Conservation (phyloP, 2,113 vertebrate species). For the Struthio camelus region DNA sequence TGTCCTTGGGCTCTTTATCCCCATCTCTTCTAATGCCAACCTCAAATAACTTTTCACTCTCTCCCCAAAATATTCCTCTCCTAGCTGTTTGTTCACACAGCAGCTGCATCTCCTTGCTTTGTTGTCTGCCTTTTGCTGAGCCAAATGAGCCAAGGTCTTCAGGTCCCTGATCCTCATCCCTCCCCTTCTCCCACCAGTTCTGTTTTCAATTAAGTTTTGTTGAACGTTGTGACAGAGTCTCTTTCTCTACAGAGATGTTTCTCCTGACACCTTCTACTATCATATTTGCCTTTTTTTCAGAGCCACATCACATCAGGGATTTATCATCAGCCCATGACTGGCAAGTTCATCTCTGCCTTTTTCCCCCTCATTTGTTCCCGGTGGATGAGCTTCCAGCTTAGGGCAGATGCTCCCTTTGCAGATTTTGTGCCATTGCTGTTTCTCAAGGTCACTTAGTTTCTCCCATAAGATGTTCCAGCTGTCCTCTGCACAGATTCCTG, state of each 20-base stretch:
- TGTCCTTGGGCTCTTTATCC: not conserved
- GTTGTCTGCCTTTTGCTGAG: not conserved
- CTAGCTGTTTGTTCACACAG: not conserved
- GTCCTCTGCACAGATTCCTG: not conserved
- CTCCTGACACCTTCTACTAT: not conserved
- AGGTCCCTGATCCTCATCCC: not conserved
- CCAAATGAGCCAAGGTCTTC: not conserved
- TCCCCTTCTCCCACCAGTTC: not conserved
- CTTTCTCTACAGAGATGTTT: not conserved
- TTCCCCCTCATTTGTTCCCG: not conserved
- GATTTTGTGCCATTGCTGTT: not conserved
- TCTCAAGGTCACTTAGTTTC: constrained; percentile 27
- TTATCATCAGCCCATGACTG: not conserved
- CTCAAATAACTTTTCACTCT: not conserved
- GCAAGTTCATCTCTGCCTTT: not conserved
- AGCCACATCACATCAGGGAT: not conserved
- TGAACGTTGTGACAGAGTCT: not conserved
- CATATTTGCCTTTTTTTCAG: not conserved
- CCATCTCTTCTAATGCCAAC: not conserved
- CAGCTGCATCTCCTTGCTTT: not conserved
- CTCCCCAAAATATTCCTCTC: not conserved
- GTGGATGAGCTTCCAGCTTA: not conserved
- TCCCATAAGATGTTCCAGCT: not conserved
- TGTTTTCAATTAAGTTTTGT: not conserved
- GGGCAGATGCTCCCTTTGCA: constrained; percentile 6